Evolutionary conservation across 2,797 vertebrate species (phyloP).

Genomic region (Decapterus maruadsi): DNA sequence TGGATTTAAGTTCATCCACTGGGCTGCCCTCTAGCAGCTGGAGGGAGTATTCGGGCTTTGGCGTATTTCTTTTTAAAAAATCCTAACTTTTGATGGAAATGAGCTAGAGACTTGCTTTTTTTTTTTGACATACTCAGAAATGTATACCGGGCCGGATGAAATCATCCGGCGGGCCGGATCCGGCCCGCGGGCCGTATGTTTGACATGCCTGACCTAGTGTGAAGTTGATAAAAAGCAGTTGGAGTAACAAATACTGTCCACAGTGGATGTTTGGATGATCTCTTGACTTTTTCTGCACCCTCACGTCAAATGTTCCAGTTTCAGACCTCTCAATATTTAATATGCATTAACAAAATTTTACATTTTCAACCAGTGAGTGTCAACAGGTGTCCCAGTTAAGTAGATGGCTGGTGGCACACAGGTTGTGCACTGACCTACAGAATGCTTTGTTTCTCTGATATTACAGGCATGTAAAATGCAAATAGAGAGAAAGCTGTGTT

Average conservation of each 20-base stretch:
- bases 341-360: constrained; percentile 24
- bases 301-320: constrained; percentile 18
- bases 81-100: too few relatives aligned
- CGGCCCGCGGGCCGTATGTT: too few relatives aligned
- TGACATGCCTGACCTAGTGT: too few relatives aligned
- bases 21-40: too few relatives aligned
- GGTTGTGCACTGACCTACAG: neutral
- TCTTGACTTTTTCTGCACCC: constrained; percentile 19
- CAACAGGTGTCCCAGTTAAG: constrained; percentile 21
- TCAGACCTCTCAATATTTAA: constrained; percentile 30
- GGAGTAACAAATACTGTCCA: neutral
- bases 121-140: too few relatives aligned
- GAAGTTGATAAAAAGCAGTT: too few relatives aligned
- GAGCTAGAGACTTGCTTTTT: too few relatives aligned
- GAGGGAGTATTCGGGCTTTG: too few relatives aligned
- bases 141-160: too few relatives aligned
- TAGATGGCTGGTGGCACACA: constrained; percentile 7
- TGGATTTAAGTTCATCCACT: too few relatives aligned
- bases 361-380: constrained; percentile 18
- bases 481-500: constrained; percentile 18
- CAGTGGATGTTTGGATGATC: neutral
- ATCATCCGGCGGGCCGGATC: too few relatives aligned
- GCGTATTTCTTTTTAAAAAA: too few relatives aligned
- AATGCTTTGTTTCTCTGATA: constrained; percentile 16
- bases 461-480: constrained; percentile 13